Percentiles rank a stretch among this genome's conserved stretches.
phyloP scores from a whole-genome alignment of 1,140 invertebrate species.

The Lepidurus packardi region DNA sequence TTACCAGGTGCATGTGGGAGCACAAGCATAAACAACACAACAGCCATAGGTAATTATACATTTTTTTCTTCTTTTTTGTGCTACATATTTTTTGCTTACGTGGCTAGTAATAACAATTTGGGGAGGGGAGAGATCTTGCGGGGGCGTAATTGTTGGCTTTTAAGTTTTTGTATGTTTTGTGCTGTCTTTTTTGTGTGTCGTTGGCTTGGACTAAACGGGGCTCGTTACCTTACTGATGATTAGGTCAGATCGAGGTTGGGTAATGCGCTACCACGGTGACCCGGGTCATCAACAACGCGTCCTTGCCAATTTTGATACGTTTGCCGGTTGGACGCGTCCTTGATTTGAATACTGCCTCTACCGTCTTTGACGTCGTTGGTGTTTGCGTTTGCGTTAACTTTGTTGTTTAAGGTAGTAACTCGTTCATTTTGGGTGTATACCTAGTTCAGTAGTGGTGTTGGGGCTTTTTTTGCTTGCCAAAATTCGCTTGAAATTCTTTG shows the following conservation, averaged over 20 bases:
- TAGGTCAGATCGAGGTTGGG: conserved; percentile 20
- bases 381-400: conserved; percentile 15
- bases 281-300: conserved; percentile 16
- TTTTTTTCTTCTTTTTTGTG: background rate
- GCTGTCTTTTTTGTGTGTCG: background rate
- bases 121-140: background rate
- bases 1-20: conserved; percentile 18
- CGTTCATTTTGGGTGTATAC: conserved; percentile 12
- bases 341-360: conserved; percentile 3
- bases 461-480: conserved; percentile 28
- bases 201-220: background rate
- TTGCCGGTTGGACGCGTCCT: background rate
- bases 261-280: conserved; percentile 20
- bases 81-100: no score
- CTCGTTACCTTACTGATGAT: background rate
- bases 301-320: conserved; percentile 13
- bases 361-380: background rate
- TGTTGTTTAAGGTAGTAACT: conserved; percentile 21
- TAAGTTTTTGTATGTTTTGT: background rate
- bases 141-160: background rate
- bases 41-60: background rate
- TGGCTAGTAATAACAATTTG: background rate
- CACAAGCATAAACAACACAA: conserved; percentile 19
- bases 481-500: conserved; percentile 16
- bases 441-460: conserved; percentile 23